These are phyloP conservation scores for Altica lythri DNA, from an alignment of 2,888 invertebrate species.

Conservation along the genomic window DNA sequence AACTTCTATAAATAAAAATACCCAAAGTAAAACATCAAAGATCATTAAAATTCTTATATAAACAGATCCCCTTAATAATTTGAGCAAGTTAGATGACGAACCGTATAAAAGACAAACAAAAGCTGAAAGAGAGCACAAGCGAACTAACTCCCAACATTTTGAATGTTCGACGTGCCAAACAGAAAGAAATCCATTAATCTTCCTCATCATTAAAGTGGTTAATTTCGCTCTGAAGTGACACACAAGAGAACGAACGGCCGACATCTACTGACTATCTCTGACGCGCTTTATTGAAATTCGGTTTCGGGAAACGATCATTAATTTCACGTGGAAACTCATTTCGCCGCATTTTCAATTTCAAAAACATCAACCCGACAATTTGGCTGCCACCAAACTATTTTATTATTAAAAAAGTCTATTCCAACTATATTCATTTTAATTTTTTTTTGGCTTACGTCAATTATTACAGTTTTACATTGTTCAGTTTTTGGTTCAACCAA, in stretches of 20 bases:
- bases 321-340: slow-evolving; percentile 35
- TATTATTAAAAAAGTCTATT: no score
- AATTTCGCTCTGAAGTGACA: slow-evolving; percentile 37
- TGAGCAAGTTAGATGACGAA: no score
- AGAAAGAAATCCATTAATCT: slow-evolving; percentile 34
- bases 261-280: slow-evolving; percentile 9
- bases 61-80: no score
- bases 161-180: slow-evolving; percentile 7
- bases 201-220: slow-evolving; percentile 40
- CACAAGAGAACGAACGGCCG: slow-evolving; percentile 21
- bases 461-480: no score
- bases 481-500: no score
- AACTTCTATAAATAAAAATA: no score
- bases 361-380: no score
- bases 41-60: no score
- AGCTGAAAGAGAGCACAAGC: slow-evolving; percentile 14
- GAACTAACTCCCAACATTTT: background rate
- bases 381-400: no score
- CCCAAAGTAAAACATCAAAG: no score
- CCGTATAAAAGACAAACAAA: slow-evolving; percentile 10
- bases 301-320: slow-evolving; percentile 38
- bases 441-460: no score
- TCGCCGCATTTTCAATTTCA: slow-evolving; percentile 23
- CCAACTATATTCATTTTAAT: no score
- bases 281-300: slow-evolving; percentile 38